phyloP scores from a whole-genome alignment of 2,113 vertebrate species.

The Marcusenius ussheri region DNA sequence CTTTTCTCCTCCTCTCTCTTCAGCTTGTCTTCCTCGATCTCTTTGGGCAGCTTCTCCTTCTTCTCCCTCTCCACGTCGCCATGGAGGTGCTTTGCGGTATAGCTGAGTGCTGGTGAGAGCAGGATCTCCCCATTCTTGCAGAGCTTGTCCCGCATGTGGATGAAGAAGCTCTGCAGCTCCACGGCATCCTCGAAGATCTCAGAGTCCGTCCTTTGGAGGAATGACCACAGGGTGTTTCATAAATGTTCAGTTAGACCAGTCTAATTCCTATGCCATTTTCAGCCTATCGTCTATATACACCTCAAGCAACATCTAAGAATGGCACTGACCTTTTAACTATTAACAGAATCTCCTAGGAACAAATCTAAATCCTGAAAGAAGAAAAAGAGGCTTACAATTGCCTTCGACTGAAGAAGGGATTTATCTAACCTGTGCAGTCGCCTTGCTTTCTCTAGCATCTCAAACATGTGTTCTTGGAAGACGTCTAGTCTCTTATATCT shows the following conservation, averaged over 20 bases:
- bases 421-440: conserved; percentile 79
- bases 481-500: conserved; percentile 86
- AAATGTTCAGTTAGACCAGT: neutral
- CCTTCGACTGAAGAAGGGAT: neutral
- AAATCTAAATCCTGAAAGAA: neutral
- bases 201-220: conserved; percentile 78
- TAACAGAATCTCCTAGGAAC: neutral
- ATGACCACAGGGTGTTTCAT: neutral
- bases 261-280: neutral
- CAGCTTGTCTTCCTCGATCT: conserved; percentile 92
- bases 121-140: conserved; percentile 98
- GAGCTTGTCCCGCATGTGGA: conserved; percentile 91
- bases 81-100: conserved; percentile 91
- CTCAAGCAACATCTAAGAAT: neutral
- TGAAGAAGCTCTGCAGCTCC: conserved; percentile 96
- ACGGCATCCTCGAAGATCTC: conserved; percentile 98
- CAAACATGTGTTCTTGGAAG: conserved; percentile 99
- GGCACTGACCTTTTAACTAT: neutral
- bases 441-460: conserved; percentile 90
- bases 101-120: conserved; percentile 91
- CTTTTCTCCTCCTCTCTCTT: conserved; percentile 97
- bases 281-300: neutral
- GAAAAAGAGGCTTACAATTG: neutral
- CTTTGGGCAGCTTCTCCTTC: conserved; percentile 91
- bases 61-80: conserved; percentile 95